Base-by-base conservation (phyloP, 2,888 invertebrate species). In the Gastrophysa polygoni region DNA sequence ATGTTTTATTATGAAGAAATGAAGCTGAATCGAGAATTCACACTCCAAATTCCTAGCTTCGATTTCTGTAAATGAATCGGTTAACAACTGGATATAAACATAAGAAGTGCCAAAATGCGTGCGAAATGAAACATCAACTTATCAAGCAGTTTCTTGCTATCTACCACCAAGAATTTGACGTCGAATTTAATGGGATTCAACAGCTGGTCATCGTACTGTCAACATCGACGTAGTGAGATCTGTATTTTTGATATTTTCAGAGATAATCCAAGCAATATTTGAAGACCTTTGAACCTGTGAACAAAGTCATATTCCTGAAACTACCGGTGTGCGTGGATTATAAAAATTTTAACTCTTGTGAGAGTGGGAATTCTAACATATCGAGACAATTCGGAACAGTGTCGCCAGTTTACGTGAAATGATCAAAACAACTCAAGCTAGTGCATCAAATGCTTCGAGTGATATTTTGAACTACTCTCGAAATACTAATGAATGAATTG, bases 151-250 rank as follows among this genome's bases (percentile, higher is more conserved):
- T n/a, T n/a, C n/a, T n/a, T n/a, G n/a, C n/a, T n/a, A n/a, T n/a
- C n/a, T n/a, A n/a, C n/a, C n/a, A n/a, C n/a, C n/a, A n/a, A n/a
- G n/a, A n/a, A n/a, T n/a, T n/a, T n/a, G n/a, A n/a, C n/a, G n/a
- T n/a, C n/a, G n/a, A n/a, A n/a, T n/a, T n/a, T n/a, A n/a, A n/a
- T n/a, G 32, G 32, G 32, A 32, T 8, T 7, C 7, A 8, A 32
- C 10, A 32, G 32, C n/a, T 46, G 46, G 47, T 21, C n/a, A 46
- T 46, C 18, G 47, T 47, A 47, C 47, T 20, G 47, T 47, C 18
- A 47, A 47, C 47, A 47, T 47, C 47, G 21, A 18, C 20, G 47
- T 47, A 47, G 47, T 47, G 47, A 47, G 47, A 18, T 47, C 47
- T 47, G 47, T 20, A 20, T 47, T 47, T 47, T 47, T 21, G 47